A percentile compares a stretch with the other conserved stretches of the same genome.
These are phyloP conservation scores for Sebastes diaconus DNA, from an alignment of 2,797 vertebrate genomes.

Conservation along the genomic window DNA sequence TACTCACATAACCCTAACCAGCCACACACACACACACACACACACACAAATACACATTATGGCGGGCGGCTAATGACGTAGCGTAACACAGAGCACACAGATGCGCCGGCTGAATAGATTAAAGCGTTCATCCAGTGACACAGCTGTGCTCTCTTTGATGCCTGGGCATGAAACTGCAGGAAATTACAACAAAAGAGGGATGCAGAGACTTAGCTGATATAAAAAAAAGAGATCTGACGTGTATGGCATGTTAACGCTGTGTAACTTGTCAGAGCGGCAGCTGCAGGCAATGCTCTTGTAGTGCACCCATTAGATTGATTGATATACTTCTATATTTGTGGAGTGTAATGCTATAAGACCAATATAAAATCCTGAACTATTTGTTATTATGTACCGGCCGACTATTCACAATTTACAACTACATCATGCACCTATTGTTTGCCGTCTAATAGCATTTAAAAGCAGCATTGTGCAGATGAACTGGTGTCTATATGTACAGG, in stretches of 20 bases:
- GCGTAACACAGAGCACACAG: slow-evolving; percentile 58
- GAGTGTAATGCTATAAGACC: not conserved
- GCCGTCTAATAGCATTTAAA: not conserved
- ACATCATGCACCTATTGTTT: not conserved
- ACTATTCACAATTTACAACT: not conserved
- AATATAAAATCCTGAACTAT: not conserved
- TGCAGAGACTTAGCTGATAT: slow-evolving; percentile 37
- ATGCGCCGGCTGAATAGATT: slow-evolving; percentile 74
- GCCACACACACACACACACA: slow-evolving; percentile 1
- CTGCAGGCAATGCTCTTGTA: slow-evolving; percentile 39
- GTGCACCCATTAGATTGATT: slow-evolving; percentile 26
- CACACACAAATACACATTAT: slow-evolving; percentile 4
- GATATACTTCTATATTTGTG: slow-evolving; percentile 19
- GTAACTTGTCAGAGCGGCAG: slow-evolving; percentile 48
- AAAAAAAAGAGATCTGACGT: slow-evolving; percentile 44
- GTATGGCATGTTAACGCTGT: slow-evolving; percentile 36
- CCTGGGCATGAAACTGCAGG: slow-evolving; percentile 70
- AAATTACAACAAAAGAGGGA: slow-evolving; percentile 65
- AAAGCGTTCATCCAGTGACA: slow-evolving; percentile 68
- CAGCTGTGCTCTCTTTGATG: slow-evolving; percentile 76
- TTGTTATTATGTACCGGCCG: not conserved
- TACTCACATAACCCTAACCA: slow-evolving; percentile 9
- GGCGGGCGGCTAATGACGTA: slow-evolving; percentile 58
- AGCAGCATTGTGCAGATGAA: not conserved
- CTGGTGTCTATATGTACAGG: not conserved